phyloP scores from a whole-genome alignment of 2,113 vertebrate species.

The Apistogramma diplotaenia region DNA sequence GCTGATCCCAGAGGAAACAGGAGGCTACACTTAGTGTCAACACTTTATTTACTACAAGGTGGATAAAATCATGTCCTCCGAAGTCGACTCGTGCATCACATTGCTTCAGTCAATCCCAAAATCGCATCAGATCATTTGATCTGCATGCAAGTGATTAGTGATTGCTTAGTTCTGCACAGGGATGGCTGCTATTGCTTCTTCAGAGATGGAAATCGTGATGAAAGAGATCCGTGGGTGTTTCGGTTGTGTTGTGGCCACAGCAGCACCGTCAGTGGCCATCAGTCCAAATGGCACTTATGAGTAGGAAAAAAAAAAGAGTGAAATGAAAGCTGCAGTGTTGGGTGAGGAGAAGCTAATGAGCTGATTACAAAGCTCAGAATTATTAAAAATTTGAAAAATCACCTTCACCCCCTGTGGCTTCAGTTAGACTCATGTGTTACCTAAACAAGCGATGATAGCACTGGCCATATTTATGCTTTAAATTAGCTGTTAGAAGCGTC shows the following conservation, averaged over 20 bases:
- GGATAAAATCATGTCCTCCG: conserved; percentile 21
- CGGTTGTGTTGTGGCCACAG: conserved; percentile 21
- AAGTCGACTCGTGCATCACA: neutral
- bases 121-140: conserved; percentile 24
- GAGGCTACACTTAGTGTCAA: conserved; percentile 7
- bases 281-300: conserved; percentile 20
- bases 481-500: neutral
- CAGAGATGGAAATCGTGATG: conserved; percentile 33
- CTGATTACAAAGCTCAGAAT: neutral
- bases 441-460: neutral
- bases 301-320: neutral
- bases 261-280: conserved; percentile 12
- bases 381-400: conserved; percentile 17
- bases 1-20: conserved; percentile 21
- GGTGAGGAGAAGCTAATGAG: conserved; percentile 23
- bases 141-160: conserved; percentile 23
- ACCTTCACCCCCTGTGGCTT: neutral
- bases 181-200: conserved; percentile 13
- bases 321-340: neutral
- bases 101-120: neutral
- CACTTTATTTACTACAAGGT: conserved; percentile 30
- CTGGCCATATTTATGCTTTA: conserved; percentile 1
- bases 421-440: neutral
- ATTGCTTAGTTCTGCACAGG: conserved; percentile 18
- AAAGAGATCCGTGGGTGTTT: conserved; percentile 29